Conservation (phyloP, 2,888 invertebrate genomes). For the Tenthredo livida region DNA sequence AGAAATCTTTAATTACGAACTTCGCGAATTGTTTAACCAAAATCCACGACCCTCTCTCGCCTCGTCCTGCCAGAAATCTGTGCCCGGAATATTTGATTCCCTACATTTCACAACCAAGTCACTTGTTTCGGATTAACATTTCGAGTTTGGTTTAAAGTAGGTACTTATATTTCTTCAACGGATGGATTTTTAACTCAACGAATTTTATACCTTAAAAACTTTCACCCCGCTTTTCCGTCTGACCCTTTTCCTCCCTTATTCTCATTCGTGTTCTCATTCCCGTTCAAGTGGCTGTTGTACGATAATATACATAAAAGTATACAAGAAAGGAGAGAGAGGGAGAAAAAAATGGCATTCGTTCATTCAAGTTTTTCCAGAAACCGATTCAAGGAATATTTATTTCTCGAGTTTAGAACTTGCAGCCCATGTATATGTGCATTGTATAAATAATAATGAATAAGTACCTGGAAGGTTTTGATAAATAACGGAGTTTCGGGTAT, state of each 20-base stretch:
- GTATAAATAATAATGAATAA: not conserved
- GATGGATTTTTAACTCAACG: not conserved
- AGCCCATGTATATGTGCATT: not conserved
- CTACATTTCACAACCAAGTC: constrained; percentile 31
- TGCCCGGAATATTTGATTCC: constrained; percentile 42
- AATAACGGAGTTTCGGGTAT: not conserved
- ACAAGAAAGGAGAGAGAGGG: not conserved
- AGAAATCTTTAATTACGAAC: constrained; percentile 45
- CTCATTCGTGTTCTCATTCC: not conserved
- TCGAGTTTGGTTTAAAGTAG: not conserved
- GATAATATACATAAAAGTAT: constrained; percentile 3
- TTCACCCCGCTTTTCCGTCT: not conserved
- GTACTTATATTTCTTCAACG: not conserved
- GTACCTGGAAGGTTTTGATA: not conserved
- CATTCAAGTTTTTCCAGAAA: no score
- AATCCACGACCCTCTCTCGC: constrained; percentile 19
- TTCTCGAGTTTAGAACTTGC: not conserved
- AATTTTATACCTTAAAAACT: constrained; percentile 5
- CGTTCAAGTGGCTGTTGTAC: not conserved
- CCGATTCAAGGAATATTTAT: no score
- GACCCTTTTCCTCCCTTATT: not conserved
- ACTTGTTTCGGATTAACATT: constrained; percentile 23
- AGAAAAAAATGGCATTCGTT: not conserved
- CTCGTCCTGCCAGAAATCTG: not conserved
- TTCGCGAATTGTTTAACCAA: constrained; percentile 43